Conservation (phyloP, 1,140 invertebrate genomes). For the Muscidifurax raptorellus region DNA sequence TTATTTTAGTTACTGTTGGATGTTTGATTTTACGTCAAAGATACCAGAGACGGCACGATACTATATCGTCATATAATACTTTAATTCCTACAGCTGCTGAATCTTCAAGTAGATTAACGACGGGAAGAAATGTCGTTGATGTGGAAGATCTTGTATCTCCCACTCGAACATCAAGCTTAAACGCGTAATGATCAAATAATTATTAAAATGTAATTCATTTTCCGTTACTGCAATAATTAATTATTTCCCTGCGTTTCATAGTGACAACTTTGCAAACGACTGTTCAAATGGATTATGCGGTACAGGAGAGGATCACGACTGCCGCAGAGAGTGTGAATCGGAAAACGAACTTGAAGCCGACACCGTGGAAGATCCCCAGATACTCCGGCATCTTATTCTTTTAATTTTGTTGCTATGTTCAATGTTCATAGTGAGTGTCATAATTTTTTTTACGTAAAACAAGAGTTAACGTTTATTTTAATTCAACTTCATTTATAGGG, state of each 20-base stretch:
- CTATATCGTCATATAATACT: slow-evolving; percentile 64
- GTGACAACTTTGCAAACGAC: slow-evolving; percentile 62
- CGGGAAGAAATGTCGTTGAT: slow-evolving; percentile 77
- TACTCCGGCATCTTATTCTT: slow-evolving; percentile 88
- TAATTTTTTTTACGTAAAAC: not conserved
- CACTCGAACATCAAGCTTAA: slow-evolving; percentile 40
- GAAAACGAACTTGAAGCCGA: slow-evolving; percentile 60
- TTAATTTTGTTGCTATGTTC: slow-evolving; percentile 87
- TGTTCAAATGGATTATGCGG: slow-evolving; percentile 61
- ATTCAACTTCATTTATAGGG: slow-evolving; percentile 77
- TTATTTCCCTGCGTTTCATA: slow-evolving; percentile 44
- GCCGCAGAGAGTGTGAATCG: slow-evolving; percentile 52
- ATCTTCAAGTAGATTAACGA: slow-evolving; percentile 52
- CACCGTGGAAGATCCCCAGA: slow-evolving; percentile 81
- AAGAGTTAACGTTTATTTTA: slow-evolving; percentile 29
- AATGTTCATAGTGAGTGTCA: slow-evolving; percentile 88
- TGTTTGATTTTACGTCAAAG: slow-evolving; percentile 86
- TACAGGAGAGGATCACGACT: slow-evolving; percentile 62
- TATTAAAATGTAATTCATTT: not conserved
- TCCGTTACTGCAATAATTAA: not conserved
- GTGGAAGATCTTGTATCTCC: slow-evolving; percentile 83
- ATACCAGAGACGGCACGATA: slow-evolving; percentile 73
- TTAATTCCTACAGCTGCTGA: slow-evolving; percentile 64
- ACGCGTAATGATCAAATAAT: slow-evolving; percentile 54
- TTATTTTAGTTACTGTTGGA: slow-evolving; percentile 80